Evolutionary conservation across 2,797 vertebrate species (phyloP).

Genomic region (Sebastes flavidus): DNA sequence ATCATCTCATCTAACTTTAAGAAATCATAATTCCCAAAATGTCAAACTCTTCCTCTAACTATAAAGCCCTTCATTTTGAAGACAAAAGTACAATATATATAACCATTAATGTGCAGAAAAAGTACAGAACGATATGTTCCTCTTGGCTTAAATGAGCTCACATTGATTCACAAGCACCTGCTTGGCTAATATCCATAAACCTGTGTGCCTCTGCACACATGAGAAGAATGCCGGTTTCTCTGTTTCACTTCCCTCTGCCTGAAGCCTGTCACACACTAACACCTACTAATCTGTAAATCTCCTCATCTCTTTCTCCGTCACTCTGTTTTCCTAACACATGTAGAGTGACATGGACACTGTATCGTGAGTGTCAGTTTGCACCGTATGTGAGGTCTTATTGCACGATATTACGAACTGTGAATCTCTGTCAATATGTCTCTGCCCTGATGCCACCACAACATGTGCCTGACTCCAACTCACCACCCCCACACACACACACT

Average conservation of each 20-base stretch:
- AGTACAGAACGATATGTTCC: not conserved
- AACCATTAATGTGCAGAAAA: not conserved
- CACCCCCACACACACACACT: slow-evolving; percentile 11
- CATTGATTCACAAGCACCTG: slow-evolving; percentile 8
- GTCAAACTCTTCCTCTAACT: not conserved
- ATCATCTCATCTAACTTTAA: too few species aligned
- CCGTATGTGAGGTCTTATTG: slow-evolving; percentile 3
- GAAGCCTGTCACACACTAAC: slow-evolving; percentile 13
- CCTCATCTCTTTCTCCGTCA: slow-evolving; percentile 27
- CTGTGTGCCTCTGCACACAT: slow-evolving; percentile 36
- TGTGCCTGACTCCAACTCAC: not conserved
- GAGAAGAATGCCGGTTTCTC: not conserved
- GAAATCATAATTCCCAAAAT: not conserved
- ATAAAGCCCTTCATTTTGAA: not conserved
- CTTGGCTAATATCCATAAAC: slow-evolving; percentile 31
- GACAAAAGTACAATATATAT: not conserved
- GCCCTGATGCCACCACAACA: slow-evolving; percentile 11
- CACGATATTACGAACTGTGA: not conserved
- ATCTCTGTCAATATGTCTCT: slow-evolving; percentile 15
- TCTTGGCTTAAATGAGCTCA: not conserved
- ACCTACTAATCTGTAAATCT: slow-evolving; percentile 28
- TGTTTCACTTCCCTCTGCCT: not conserved
- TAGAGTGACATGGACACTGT: slow-evolving; percentile 4
- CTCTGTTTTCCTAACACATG: slow-evolving; percentile 18
- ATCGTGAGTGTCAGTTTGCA: slow-evolving; percentile 9